Evolutionary conservation across 2,797 vertebrate species (phyloP), one percentile per base, ranked within the genome.

Genomic region (Delichon dasypus): DNA sequence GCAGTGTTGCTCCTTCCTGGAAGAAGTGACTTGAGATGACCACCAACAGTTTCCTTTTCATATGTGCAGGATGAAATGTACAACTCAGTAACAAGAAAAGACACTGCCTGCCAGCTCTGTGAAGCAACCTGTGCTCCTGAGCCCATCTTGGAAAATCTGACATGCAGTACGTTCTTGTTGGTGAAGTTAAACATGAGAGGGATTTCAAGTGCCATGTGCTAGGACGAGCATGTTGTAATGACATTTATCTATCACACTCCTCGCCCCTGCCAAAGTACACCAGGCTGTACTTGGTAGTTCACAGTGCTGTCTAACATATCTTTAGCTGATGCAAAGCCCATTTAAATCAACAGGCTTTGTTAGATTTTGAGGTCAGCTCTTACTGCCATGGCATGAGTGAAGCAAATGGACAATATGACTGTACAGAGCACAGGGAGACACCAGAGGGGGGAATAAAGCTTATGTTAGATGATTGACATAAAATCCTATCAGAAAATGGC

Each of bases 51-150:
- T 64, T 29, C 70, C 29, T 75, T 89, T 70, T 83, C 53, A 40
- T 85, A 61, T 87, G 38, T 83, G 45, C 74, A 97, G 91, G 81
- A 76, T 32, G 51, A 96, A 95, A 88, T 61, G 27, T 82, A 72
- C 40, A 91, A 72, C 32, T 8, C 34, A 51, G 53, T 72, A 71
- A 70, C n/a, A 58, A 88, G 78, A 93, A 86, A 89, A 79, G 83
- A 94, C 9, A 29, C 36, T 78, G 57, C 58, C 50, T 58, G 65
- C 64, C 83, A 42, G 48, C n/a, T 88, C 71, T 81, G 70, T 67
- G 89, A 94, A 92, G 78, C 47, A 83, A 71, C 15, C 42, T 45
- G 76, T 67, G 76, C 77, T 86, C 92, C 42, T 81, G 38, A 76
- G 54, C 45, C 75, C 58, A n/a, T 19, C 60, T 54, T 90, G 54